These are phyloP conservation scores for Brachionus asplanchnoidis DNA, from an alignment of 1,140 invertebrate genomes.

Conservation along the genomic window DNA sequence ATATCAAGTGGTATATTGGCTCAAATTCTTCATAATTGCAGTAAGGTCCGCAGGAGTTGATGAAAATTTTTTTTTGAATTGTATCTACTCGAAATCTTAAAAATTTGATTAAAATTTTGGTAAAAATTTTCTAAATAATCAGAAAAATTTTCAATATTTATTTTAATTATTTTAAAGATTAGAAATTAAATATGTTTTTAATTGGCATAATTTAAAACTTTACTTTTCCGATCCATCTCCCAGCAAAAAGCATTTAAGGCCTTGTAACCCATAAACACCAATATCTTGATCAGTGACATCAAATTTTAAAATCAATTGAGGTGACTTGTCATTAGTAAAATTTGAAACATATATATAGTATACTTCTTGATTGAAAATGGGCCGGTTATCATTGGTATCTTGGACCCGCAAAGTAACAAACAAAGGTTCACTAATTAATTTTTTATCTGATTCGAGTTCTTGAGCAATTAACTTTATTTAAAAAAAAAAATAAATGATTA, in stretches of 20 bases:
- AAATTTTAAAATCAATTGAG: background rate
- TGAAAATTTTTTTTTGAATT: conserved; percentile 5
- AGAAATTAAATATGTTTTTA: background rate
- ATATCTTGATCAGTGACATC: conserved; percentile 6
- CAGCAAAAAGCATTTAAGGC: background rate
- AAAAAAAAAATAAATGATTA: background rate
- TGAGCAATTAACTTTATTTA: background rate
- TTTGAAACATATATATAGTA: background rate
- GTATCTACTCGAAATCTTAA: background rate
- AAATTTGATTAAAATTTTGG: background rate
- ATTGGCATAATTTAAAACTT: background rate
- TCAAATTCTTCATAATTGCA: background rate
- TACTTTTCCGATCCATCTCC: conserved; percentile 2
- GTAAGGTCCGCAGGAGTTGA: background rate
- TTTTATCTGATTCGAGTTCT: background rate
- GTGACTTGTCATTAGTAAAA: background rate
- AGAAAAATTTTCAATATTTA: background rate
- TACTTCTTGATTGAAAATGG: background rate
- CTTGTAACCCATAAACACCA: conserved; percentile 22
- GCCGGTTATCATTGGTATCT: conserved; percentile 25
- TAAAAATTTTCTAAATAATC: background rate
- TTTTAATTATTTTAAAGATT: too few relatives aligned
- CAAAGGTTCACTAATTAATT: background rate
- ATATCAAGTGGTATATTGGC: background rate
- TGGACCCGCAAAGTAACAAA: background rate